phyloP scores from a whole-genome alignment of 2,797 vertebrate genomes.

The Pseudochaenichthys georgianus region DNA sequence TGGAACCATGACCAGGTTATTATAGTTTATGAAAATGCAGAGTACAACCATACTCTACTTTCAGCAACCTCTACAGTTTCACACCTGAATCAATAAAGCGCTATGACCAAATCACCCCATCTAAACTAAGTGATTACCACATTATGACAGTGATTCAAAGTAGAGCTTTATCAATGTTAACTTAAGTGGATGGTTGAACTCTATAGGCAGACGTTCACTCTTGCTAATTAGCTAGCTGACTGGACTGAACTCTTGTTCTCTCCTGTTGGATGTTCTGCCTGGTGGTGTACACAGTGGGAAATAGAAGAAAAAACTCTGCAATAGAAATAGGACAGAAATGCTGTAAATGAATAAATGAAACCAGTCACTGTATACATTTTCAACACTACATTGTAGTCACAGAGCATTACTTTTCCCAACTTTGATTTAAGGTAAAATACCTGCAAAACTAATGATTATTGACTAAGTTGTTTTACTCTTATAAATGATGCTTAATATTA shows the following conservation, averaged over 20 bases:
- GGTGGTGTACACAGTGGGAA: conserved; percentile 8
- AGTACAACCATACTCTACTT: neutral
- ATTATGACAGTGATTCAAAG: conserved; percentile 29
- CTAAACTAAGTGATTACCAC: conserved; percentile 8
- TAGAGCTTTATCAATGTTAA: conserved; percentile 26
- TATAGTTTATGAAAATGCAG: neutral
- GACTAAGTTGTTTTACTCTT: neutral
- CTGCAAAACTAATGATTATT: neutral
- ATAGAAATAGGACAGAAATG: neutral
- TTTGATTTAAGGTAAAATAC: conserved; percentile 4
- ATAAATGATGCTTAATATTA: neutral
- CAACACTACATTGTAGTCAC: neutral
- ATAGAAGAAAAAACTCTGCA: neutral
- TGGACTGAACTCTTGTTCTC: conserved; percentile 26
- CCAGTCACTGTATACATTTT: neutral
- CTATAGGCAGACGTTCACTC: conserved; percentile 22
- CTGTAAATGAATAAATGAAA: neutral
- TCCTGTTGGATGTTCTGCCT: conserved; percentile 11
- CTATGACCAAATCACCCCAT: conserved; percentile 6
- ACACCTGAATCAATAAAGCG: conserved; percentile 16
- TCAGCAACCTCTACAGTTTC: conserved; percentile 11
- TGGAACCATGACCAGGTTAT: neutral
- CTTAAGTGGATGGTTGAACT: conserved; percentile 4
- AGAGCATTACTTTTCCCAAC: neutral
- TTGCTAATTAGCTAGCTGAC: conserved; percentile 46